Evolutionary conservation across 2,888 invertebrate genomes (phyloP).

Genomic region (Apodemia zela): DNA sequence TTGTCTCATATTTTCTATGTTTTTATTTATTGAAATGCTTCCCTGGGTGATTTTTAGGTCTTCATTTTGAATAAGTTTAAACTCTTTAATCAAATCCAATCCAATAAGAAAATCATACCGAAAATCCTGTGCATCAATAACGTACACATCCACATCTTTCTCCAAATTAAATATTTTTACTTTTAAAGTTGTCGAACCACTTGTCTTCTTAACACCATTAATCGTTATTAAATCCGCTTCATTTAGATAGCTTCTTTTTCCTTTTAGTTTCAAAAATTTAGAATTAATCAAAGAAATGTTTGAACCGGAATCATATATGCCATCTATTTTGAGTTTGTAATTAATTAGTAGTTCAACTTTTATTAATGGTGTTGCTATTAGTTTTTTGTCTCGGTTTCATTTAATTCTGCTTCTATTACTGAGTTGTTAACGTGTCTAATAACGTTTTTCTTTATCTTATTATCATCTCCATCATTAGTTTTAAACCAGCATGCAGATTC

Average conservation of each 20-base stretch:
- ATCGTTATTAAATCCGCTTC: slow-evolving; percentile 29
- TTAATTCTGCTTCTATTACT: slow-evolving; percentile 29
- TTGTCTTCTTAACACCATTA: slow-evolving; percentile 29
- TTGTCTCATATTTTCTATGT: slow-evolving; percentile 5
- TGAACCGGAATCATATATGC: slow-evolving; percentile 37
- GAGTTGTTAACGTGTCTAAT: slow-evolving; percentile 28
- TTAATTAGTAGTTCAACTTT: slow-evolving; percentile 33
- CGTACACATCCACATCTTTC: slow-evolving; percentile 31
- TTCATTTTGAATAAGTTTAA: slow-evolving; percentile 34
- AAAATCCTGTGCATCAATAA: slow-evolving; percentile 34
- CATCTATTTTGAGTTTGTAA: slow-evolving; percentile 29
- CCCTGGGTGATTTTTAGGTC: slow-evolving; percentile 30
- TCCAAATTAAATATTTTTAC: slow-evolving; percentile 32
- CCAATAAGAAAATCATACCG: slow-evolving; percentile 36
- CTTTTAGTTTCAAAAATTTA: slow-evolving; percentile 30
- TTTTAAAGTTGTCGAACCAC: slow-evolving; percentile 29
- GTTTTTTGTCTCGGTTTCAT: slow-evolving; percentile 32
- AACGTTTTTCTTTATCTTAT: slow-evolving; percentile 15
- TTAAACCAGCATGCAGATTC: slow-evolving; percentile 24
- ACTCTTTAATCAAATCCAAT: slow-evolving; percentile 34
- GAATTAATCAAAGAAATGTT: slow-evolving; percentile 38
- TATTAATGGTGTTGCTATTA: slow-evolving; percentile 34
- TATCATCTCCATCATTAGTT: slow-evolving; percentile 16
- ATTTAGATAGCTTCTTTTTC: slow-evolving; percentile 13
- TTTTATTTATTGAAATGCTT: slow-evolving; percentile 9